Conservation (phyloP, 2,113 vertebrate species). For the Gambusia affinis region DNA sequence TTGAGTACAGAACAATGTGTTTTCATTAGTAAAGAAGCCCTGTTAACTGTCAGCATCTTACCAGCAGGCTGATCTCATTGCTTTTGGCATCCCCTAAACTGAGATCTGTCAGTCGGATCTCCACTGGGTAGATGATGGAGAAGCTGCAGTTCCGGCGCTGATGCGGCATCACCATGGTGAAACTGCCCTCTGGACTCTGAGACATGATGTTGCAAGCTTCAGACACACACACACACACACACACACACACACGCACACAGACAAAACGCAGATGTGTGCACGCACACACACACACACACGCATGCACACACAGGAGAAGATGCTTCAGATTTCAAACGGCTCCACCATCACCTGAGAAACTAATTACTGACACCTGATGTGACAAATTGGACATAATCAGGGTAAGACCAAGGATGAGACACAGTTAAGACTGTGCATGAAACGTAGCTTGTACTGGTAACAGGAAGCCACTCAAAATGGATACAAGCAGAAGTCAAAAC, state of each 20-base stretch:
- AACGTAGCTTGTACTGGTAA: background rate
- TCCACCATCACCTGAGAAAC: conserved; percentile 58
- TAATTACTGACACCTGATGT: conserved; percentile 61
- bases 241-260: background rate
- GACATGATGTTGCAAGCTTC: conserved; percentile 96
- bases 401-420: conserved; percentile 45
- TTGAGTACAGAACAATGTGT: background rate
- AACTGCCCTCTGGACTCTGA: conserved; percentile 91
- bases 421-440: conserved; percentile 47
- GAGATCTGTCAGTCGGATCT: conserved; percentile 90
- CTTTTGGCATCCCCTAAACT: conserved; percentile 87
- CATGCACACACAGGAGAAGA: conserved; percentile 21
- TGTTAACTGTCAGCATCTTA: conserved; percentile 13
- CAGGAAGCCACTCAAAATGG: conserved; percentile 19
- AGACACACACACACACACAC: conserved; percentile 11
- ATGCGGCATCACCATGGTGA: conserved; percentile 90
- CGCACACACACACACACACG: conserved; percentile 40
- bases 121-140: conserved; percentile 94
- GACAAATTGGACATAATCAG: conserved; percentile 58
- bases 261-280: conserved; percentile 4
- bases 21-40: too few relatives aligned
- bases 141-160: conserved; percentile 95
- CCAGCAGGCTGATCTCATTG: conserved; percentile 65
- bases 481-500: conserved; percentile 34
- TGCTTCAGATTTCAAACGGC: conserved; percentile 55